Base-by-base conservation (phyloP, 2,797 vertebrate genomes). In the Borostomias antarcticus region DNA sequence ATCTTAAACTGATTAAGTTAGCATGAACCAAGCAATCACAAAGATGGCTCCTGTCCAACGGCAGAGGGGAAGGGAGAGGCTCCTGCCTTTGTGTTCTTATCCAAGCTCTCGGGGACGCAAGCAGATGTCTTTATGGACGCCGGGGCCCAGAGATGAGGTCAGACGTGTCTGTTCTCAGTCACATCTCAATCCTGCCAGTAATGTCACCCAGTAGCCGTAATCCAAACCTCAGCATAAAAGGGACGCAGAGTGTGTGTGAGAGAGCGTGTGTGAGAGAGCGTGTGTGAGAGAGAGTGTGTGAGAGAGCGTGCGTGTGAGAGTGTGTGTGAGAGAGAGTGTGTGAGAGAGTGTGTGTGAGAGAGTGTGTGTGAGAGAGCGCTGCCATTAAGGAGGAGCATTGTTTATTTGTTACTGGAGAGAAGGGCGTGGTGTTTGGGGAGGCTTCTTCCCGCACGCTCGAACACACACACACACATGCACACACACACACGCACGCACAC, bases 1-100 rank as follows among this genome's bases (percentile, higher is more conserved):
- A 96, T 95, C 95, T 96, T 94, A 95, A 96, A 96, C 95, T 98
- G 96, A 97, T 98, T 98, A 98, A 96, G 88, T 96, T 96, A 95
- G 95, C 95, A 95, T 95, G 95, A 97, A 97, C 94, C 94, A 95
- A 94, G 93, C 95, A 93, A 94, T 96, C 95, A 96, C 95, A 96
- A 96, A 98, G 95, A 97, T 97, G 95, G 96, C 95, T 96, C 88
- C 89, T 91, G 82, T 98, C 95, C 96, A 98, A 95, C 93, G 89
- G 75, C 94, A 92, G 91, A 92, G 84, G 4, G 13, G 29, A 53
- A 15, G 23, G n/a, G 40, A 82, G 81, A 67, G 56, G n/a, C n/a
- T n/a, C n/a, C n/a, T n/a, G n/a, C n/a, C n/a, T n/a, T n/a, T n/a
- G n/a, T n/a, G n/a, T n/a, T n/a, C n/a, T n/a, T n/a, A n/a, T n/a